Percentiles rank a stretch among this genome's conserved stretches.
Conservation (phyloP, 2,113 vertebrate genomes). For the Scatophagus argus region DNA sequence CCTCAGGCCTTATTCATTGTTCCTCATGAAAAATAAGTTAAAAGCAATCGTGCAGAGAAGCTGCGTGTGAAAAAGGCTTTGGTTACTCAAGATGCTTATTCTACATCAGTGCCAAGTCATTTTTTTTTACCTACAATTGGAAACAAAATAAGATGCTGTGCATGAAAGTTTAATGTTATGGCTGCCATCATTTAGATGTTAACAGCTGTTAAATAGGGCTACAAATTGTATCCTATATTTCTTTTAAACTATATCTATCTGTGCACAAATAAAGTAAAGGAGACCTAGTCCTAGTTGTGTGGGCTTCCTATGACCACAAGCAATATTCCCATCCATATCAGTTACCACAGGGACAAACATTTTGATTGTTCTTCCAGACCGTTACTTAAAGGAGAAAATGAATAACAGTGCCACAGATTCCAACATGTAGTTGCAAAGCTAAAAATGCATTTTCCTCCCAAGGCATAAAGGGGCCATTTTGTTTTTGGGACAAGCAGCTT, state of each 20-base stretch:
- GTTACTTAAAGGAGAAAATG: neutral
- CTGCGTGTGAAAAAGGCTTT: neutral
- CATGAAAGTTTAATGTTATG: neutral
- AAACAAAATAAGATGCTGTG: neutral
- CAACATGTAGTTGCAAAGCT: neutral
- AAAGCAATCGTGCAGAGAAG: neutral
- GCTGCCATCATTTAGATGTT: neutral
- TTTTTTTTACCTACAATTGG: neutral
- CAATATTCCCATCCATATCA: neutral
- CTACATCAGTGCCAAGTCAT: neutral
- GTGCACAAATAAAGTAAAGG: neutral
- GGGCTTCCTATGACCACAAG: neutral
- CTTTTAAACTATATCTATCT: neutral
- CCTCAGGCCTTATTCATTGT: neutral
- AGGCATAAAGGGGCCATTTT: conserved; percentile 22
- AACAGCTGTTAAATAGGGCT: neutral
- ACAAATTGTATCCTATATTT: neutral
- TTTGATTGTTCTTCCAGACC: neutral
- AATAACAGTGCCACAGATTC: neutral
- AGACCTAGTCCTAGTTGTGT: neutral
- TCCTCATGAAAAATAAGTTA: neutral
- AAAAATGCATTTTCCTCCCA: conserved; percentile 7
- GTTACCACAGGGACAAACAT: too few relatives aligned
- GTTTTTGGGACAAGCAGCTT: neutral
- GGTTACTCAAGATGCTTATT: neutral